A percentile compares a stretch with the other conserved stretches of the same genome.
Evolutionary conservation across 2,888 invertebrate species (phyloP).

Genomic region (Achlya flavicornis): DNA sequence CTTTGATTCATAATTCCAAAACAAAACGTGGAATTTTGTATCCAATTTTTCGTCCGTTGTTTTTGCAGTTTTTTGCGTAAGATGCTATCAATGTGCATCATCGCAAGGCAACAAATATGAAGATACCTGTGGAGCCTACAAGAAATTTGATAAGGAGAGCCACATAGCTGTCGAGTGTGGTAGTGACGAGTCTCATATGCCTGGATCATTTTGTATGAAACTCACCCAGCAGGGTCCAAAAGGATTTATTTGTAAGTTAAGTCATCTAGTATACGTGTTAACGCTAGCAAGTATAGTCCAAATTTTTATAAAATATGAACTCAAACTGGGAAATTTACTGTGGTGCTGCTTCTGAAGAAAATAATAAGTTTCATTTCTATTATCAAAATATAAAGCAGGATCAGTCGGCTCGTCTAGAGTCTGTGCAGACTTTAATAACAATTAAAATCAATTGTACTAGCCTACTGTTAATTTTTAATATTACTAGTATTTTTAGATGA

Average conservation of each 20-base stretch:
- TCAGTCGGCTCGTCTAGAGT: no score
- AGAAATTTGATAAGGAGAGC: constrained; percentile 90
- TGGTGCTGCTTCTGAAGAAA: no score
- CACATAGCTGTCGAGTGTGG: constrained; percentile 97
- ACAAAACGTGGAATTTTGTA: neutral
- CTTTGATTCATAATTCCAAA: neutral
- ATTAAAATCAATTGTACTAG: no score
- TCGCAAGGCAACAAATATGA: constrained; percentile 89
- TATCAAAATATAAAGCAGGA: no score
- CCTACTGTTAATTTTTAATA: no score
- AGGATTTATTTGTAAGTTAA: constrained; percentile 95
- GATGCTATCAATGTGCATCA: constrained; percentile 97
- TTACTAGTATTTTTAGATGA: no score
- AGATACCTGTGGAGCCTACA: constrained; percentile 96
- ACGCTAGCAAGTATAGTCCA: no score
- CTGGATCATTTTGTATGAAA: constrained; percentile 98
- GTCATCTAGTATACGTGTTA: no score
- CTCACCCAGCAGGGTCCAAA: constrained; percentile 96
- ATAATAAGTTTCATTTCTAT: no score
- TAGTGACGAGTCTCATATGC: constrained; percentile 96
- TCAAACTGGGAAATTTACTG: no score
- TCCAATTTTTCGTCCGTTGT: neutral
- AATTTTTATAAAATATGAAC: no score
- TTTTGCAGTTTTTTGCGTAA: constrained; percentile 86
- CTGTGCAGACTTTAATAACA: no score